These are phyloP conservation scores for Bufo gargarizans DNA, from an alignment of 2,113 vertebrate species.

Conservation along the genomic window DNA sequence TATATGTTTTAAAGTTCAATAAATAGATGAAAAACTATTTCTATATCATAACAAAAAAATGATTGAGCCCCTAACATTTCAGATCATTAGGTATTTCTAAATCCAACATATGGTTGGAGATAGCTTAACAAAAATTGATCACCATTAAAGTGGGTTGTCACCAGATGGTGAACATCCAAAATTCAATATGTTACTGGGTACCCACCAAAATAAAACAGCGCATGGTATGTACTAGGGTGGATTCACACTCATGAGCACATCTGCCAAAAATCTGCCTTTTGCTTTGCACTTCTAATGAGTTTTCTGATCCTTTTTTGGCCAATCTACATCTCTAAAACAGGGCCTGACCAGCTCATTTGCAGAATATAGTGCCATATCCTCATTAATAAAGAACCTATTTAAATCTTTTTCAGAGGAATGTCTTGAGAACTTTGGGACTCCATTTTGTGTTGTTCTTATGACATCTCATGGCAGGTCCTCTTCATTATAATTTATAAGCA, in stretches of 20 bases:
- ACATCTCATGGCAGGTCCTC: not conserved
- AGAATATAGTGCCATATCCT: not conserved
- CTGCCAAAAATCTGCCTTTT: too few species aligned
- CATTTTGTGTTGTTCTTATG: not conserved
- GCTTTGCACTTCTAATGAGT: too few species aligned
- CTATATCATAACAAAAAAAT: too few species aligned
- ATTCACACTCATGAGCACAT: too few species aligned
- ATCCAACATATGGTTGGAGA: too few species aligned
- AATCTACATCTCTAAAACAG: not conserved
- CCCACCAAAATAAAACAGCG: not conserved
- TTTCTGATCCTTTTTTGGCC: not conserved
- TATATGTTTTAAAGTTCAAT: too few species aligned
- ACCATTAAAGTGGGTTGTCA: not conserved
- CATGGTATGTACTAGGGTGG: not conserved
- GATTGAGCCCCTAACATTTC: too few species aligned
- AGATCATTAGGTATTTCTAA: too few species aligned
- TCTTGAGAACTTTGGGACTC: not conserved
- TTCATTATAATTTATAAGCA: not conserved
- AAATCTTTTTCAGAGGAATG: too few species aligned
- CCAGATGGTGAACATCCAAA: not conserved
- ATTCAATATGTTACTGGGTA: not conserved
- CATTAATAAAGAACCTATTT: not conserved
- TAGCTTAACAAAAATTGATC: too few species aligned
- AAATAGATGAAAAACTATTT: too few species aligned
- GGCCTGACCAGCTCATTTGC: not conserved